Conservation (phyloP, 2,113 vertebrate species). For the Forbesichthys papilliferus region DNA sequence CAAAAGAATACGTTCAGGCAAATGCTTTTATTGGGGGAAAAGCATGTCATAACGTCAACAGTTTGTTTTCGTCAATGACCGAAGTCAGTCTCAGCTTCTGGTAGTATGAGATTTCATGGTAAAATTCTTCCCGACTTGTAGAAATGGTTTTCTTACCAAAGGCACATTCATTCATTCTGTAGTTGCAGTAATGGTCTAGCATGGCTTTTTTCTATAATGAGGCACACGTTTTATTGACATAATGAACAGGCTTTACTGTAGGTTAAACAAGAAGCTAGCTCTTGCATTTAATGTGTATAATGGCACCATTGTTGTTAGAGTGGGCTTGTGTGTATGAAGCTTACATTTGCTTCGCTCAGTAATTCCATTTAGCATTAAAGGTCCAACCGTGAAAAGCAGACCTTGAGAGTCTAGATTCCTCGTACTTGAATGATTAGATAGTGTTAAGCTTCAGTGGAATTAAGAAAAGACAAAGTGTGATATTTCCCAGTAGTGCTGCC, state of each 20-base stretch:
- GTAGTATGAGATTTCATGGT: too few relatives aligned
- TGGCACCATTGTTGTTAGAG: not conserved
- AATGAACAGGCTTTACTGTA: too few relatives aligned
- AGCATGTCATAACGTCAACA: not conserved
- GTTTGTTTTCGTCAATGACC: not conserved
- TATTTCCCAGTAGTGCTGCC: conserved; percentile 12
- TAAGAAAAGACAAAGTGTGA: conserved; percentile 15
- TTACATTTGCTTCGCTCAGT: too few relatives aligned
- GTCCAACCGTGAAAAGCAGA: not conserved
- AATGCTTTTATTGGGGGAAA: not conserved
- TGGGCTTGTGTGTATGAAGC: not conserved
- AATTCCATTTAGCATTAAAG: not conserved
- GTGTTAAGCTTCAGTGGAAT: conserved; percentile 8
- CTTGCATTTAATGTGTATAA: too few relatives aligned
- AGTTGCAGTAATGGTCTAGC: too few relatives aligned
- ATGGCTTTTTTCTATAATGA: too few relatives aligned
- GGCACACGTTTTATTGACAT: too few relatives aligned
- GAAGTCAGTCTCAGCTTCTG: too few relatives aligned
- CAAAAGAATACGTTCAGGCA: conserved; percentile 13
- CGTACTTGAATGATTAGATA: not conserved
- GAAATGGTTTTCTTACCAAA: too few relatives aligned
- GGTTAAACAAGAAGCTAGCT: too few relatives aligned
- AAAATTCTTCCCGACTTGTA: too few relatives aligned
- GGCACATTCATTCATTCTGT: too few relatives aligned
- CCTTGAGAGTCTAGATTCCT: not conserved